phyloP scores from a whole-genome alignment of 2,113 vertebrate species.

The Callaeas wilsoni region DNA sequence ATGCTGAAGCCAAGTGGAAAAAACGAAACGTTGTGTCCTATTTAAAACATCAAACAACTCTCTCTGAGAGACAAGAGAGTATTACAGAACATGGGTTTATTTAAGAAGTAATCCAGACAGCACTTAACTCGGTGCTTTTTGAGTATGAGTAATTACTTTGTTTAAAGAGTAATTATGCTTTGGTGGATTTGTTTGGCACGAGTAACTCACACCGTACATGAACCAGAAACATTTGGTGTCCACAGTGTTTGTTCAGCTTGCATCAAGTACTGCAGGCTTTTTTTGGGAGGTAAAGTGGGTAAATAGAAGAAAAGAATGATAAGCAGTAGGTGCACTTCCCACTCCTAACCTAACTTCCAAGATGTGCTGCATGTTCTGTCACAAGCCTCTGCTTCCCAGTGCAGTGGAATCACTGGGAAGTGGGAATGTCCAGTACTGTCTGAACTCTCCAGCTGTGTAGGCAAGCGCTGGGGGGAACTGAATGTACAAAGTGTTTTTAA shows the following conservation, averaged over 20 bases:
- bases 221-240: constrained; percentile 6
- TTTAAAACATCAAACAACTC: background rate
- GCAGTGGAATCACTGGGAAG: background rate
- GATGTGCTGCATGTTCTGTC: background rate
- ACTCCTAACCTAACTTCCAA: background rate
- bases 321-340: background rate
- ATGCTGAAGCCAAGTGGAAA: background rate
- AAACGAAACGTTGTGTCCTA: background rate
- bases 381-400: background rate
- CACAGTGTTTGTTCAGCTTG: constrained; percentile 16
- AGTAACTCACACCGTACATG: background rate
- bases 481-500: background rate
- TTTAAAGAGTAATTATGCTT: constrained; percentile 14
- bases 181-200: constrained; percentile 10
- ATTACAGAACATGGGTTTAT: background rate
- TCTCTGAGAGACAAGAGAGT: background rate
- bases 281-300: background rate
- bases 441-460: background rate
- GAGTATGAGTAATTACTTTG: constrained; percentile 1
- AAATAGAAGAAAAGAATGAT: background rate
- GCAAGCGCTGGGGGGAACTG: background rate
- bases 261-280: background rate
- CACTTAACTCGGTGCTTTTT: background rate
- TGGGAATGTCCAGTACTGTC: background rate
- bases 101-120: constrained; percentile 14